Percentiles rank a stretch among this genome's conserved stretches.
phyloP scores from a whole-genome alignment of 92 coral and sea anemone species.

The Nematostella vectensis region DNA sequence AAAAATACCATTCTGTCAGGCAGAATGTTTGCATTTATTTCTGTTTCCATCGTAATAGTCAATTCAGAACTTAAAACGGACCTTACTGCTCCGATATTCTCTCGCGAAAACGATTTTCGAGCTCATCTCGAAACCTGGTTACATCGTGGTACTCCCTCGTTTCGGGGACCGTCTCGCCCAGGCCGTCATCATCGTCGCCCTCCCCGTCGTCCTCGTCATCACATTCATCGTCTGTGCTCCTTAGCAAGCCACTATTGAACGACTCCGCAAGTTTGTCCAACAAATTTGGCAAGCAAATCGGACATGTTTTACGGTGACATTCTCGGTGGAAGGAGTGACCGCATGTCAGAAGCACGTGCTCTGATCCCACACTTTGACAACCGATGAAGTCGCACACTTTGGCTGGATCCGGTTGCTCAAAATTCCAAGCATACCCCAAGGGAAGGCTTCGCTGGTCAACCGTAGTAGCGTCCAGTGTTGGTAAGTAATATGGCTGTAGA shows the following conservation, averaged over 20 bases:
- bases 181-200: conserved; percentile 2
- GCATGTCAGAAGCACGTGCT: conserved; percentile 14
- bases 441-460: conserved; percentile 32
- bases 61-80: no score
- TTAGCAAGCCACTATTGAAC: conserved; percentile 4
- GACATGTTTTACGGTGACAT: conserved; percentile 1
- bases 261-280: background rate
- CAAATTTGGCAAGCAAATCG: background rate
- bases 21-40: no score
- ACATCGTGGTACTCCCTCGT: background rate
- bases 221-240: background rate
- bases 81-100: conserved; percentile 1
- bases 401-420: conserved; percentile 11
- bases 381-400: conserved; percentile 13
- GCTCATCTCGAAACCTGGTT: conserved; percentile 1
- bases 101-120: conserved; percentile 2
- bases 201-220: conserved; percentile 2
- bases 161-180: background rate
- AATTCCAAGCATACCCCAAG: conserved; percentile 26
- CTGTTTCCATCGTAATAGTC: no score
- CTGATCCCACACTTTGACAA: background rate
- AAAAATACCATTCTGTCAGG: no score
- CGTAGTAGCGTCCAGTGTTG: conserved; percentile 17
- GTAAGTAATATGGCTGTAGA: conserved; percentile 37
- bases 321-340: conserved; percentile 28